Conservation (phyloP, 2,113 vertebrate species). For the Hyaena hyaena region DNA sequence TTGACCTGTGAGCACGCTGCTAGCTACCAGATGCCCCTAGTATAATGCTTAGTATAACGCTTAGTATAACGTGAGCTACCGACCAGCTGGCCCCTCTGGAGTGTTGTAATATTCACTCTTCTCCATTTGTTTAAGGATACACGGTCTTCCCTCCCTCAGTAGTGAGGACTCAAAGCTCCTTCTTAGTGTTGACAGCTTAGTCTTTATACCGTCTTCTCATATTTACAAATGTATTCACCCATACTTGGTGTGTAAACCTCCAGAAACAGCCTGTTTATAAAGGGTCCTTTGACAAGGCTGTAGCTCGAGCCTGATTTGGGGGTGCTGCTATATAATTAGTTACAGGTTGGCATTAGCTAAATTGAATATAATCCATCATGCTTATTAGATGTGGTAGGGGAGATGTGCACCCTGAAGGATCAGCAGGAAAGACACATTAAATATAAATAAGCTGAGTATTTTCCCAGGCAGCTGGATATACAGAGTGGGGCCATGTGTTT, state of each 20-base stretch:
- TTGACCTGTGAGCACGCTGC: not conserved
- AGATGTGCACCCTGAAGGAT: constrained; percentile 60
- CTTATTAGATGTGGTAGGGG: constrained; percentile 63
- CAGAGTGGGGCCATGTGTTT: constrained; percentile 4
- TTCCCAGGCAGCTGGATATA: constrained; percentile 54
- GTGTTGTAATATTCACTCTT: not conserved
- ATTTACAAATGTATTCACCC: constrained; percentile 71
- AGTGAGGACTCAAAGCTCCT: not conserved
- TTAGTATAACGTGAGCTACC: not conserved
- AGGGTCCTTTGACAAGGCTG: constrained; percentile 25
- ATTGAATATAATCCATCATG: constrained; percentile 70
- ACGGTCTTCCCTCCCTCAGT: not conserved
- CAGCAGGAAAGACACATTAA: constrained; percentile 69
- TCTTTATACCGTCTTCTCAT: constrained; percentile 37
- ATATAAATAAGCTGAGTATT: constrained; percentile 70
- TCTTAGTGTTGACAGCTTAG: not conserved
- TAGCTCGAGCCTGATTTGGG: constrained; percentile 60
- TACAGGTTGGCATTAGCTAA: constrained; percentile 70
- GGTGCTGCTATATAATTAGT: constrained; percentile 53
- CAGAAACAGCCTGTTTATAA: constrained; percentile 52
- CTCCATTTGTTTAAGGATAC: not conserved
- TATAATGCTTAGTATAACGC: not conserved
- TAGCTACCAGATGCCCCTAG: not conserved
- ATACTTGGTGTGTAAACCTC: constrained; percentile 71
- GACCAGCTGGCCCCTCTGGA: not conserved